A percentile compares a stretch with the other conserved stretches of the same genome.
Evolutionary conservation across 2,888 invertebrate species (phyloP).

Genomic region (Cephus pygmeus): DNA sequence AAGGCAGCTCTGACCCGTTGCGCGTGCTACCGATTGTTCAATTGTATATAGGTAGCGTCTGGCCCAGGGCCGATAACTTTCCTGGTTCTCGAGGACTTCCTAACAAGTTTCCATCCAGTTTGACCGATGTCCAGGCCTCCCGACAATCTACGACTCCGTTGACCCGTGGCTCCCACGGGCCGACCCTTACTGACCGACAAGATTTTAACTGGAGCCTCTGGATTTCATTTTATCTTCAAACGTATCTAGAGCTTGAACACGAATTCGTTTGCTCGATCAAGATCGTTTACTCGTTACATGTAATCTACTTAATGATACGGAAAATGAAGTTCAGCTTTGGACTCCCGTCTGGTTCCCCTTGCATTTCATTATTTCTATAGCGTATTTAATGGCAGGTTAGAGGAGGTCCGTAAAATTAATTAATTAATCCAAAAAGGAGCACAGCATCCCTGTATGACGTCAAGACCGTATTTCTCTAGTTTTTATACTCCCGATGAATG

Average conservation of each 20-base stretch:
- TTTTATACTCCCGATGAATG: not conserved
- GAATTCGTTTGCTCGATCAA: slow-evolving; percentile 10
- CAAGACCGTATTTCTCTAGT: not conserved
- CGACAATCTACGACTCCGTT: slow-evolving; percentile 45
- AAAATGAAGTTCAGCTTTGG: not conserved
- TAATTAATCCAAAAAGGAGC: not conserved
- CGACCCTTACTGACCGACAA: slow-evolving; percentile 42
- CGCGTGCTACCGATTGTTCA: slow-evolving; percentile 37
- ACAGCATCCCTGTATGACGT: not conserved
- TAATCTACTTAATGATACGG: not conserved
- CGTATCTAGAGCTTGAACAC: slow-evolving; percentile 4
- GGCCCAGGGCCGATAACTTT: not conserved
- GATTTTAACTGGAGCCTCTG: slow-evolving; percentile 15
- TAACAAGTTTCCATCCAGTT: slow-evolving; percentile 16
- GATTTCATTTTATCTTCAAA: slow-evolving; percentile 15
- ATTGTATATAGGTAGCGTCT: not conserved
- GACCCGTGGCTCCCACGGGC: slow-evolving; percentile 57
- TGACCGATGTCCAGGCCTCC: slow-evolving; percentile 33
- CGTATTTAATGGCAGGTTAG: not conserved
- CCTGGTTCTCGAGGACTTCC: slow-evolving; percentile 5
- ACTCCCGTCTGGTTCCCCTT: not conserved
- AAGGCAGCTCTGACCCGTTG: slow-evolving; percentile 1
- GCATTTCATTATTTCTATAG: not conserved
- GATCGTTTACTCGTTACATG: not conserved
- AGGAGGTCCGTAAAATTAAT: not conserved